phyloP scores from a whole-genome alignment of 2,113 vertebrate species.

The Limanda limanda region DNA sequence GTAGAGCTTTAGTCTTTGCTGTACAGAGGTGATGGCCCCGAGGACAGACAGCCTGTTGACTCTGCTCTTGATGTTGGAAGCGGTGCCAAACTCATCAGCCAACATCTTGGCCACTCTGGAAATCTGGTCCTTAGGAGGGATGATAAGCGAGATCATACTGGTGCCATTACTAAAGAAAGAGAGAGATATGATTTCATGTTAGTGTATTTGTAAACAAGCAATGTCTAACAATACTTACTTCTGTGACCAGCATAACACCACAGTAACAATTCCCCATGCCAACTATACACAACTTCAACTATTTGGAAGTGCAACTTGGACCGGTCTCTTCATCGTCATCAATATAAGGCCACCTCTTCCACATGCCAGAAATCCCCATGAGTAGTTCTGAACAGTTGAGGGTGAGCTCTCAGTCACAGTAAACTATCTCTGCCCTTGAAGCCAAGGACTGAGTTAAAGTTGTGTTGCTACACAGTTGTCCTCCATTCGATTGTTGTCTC shows the following conservation, averaged over 20 bases:
- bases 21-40: constrained; percentile 99
- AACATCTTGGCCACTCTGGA: constrained; percentile 99
- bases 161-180: constrained; percentile 91
- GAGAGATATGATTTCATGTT: background rate
- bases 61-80: constrained; percentile 99
- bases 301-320: background rate
- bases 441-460: constrained; percentile 36
- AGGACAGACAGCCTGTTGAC: constrained; percentile 99
- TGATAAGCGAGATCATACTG: constrained; percentile 99
- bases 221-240: background rate
- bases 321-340: background rate
- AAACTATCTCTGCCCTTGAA: constrained; percentile 67
- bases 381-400: constrained; percentile 17
- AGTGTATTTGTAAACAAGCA: background rate
- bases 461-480: constrained; percentile 15
- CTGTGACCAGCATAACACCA: no score
- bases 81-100: constrained; percentile 98
- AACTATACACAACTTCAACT: background rate
- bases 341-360: background rate
- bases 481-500: constrained; percentile 42
- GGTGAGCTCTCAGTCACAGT: constrained; percentile 28
- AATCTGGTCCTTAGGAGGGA: constrained; percentile 99
- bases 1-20: constrained; percentile 99
- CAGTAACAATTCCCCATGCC: background rate
- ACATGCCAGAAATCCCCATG: constrained; percentile 35